Base-by-base conservation (phyloP, 2,113 vertebrate species). In the Elephas maximus region DNA sequence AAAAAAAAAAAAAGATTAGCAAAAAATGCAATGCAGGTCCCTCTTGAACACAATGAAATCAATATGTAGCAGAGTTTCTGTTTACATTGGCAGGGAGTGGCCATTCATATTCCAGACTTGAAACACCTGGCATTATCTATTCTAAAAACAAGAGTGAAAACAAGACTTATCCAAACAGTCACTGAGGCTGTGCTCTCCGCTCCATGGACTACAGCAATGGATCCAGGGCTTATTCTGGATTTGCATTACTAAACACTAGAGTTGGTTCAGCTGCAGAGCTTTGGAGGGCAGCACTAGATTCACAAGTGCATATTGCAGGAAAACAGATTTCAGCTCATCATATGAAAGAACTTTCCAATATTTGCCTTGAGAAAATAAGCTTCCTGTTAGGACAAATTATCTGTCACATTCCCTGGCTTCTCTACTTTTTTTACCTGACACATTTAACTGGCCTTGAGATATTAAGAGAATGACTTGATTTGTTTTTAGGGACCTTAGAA, bases 1-100 rank as follows among this genome's bases (percentile, higher is more conserved):
- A 85, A 81, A 1, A 79, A 90, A 73, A 94, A 81, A 78, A 94
- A 77, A 90, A 30, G 21, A 93, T n/a, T 91, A 53, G 51, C n/a
- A 93, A 57, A 89, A 67, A 91, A 8, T 18, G 2, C 9, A 84
- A 5, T 77, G n/a, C 1, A 28, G 30, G 10, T 41, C 63, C 82
- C 65, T 94, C 73, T 51, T 37, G 60, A 74, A 90, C 63, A 87
- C 60, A 21, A 17, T 6, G 41, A 87, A 88, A 60, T 79, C 12
- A 89, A 12, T 10, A 69, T 33, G 18, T 21, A 48, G 26, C 78
- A 89, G 45, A 73, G 18, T 51, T 93, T 88, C 69, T 91, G 51
- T 78, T 67, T 41, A 8, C 17, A 44, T 2, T 57, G 15, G 26
- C 57, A 45, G n/a, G 10, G 62, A 44, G 37, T 15, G 60, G 63